Conservation (phyloP, 1,140 invertebrate species). For the Frieseomelitta varia region DNA sequence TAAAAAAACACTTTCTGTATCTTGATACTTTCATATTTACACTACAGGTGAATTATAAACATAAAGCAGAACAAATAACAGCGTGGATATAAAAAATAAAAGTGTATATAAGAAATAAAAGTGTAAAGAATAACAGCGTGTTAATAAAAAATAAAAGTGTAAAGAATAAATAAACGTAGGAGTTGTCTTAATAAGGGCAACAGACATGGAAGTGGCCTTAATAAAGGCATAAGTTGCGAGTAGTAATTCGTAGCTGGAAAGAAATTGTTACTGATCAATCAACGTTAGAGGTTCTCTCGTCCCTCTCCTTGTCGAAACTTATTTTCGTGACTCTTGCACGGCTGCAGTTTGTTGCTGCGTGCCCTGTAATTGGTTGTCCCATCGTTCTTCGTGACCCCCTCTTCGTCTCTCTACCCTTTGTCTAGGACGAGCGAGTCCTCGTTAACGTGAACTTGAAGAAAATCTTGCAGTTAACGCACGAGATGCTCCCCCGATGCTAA, state of each 20-base stretch:
- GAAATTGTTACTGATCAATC: not conserved
- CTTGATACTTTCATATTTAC: no score
- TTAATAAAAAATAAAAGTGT: no score
- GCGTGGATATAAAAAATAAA: no score
- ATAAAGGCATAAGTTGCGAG: not conserved
- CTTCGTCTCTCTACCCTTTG: not conserved
- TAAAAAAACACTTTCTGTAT: no score
- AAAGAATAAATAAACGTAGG: not conserved
- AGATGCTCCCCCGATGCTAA: not conserved
- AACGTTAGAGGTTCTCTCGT: not conserved
- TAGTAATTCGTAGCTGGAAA: not conserved
- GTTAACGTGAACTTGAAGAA: constrained; percentile 10
- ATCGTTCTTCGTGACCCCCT: not conserved
- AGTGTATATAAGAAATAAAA: no score
- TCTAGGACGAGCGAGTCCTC: not conserved
- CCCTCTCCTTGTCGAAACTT: not conserved
- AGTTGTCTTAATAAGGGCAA: not conserved
- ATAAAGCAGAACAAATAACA: no score
- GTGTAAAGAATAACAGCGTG: not conserved
- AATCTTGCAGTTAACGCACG: constrained; percentile 18
- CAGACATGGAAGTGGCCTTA: no score
- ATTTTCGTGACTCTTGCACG: constrained; percentile 6
- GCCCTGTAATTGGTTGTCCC: constrained; percentile 2
- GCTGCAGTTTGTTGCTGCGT: not conserved
- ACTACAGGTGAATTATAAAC: no score